Evolutionary conservation across 1,140 invertebrate genomes (phyloP).

Genomic region (Eubasilissa regina): DNA sequence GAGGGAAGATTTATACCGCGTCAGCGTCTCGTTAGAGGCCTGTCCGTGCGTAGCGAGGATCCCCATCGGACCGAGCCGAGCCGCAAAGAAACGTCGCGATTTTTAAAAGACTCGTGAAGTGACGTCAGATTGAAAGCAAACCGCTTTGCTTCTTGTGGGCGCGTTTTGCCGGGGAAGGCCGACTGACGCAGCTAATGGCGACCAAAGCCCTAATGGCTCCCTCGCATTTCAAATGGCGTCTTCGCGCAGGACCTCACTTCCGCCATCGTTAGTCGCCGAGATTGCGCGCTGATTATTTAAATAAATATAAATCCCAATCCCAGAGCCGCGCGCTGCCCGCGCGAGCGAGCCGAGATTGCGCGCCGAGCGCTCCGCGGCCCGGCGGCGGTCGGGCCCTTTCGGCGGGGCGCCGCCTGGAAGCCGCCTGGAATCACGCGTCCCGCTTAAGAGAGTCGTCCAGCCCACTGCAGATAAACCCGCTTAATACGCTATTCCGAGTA

Average conservation of each 20-base stretch:
- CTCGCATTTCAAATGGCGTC: constrained; percentile 27
- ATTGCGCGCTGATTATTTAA: constrained; percentile 29
- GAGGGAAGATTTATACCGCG: not conserved
- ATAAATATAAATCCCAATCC: not conserved
- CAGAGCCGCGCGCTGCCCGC: not conserved
- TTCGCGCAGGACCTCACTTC: constrained; percentile 6
- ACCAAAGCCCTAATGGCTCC: not conserved
- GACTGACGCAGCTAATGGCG: not conserved
- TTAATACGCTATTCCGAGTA: constrained; percentile 13
- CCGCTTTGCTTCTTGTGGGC: not conserved
- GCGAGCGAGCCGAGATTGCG: not conserved
- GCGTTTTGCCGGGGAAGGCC: not conserved
- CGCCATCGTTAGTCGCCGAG: constrained; percentile 34
- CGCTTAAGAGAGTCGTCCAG: not conserved
- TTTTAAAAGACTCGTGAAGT: not conserved
- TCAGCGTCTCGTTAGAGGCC: not conserved
- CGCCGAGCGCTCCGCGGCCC: not conserved
- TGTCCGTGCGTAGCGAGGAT: not conserved
- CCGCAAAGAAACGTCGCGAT: not conserved
- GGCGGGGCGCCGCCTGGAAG: not conserved
- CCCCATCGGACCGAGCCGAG: not conserved
- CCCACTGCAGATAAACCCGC: not conserved
- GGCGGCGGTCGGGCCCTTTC: not conserved
- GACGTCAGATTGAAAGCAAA: not conserved
- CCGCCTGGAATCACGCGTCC: not conserved